phyloP scores from a whole-genome alignment of 2,113 vertebrate genomes.

The Notarius lentiginosus region DNA sequence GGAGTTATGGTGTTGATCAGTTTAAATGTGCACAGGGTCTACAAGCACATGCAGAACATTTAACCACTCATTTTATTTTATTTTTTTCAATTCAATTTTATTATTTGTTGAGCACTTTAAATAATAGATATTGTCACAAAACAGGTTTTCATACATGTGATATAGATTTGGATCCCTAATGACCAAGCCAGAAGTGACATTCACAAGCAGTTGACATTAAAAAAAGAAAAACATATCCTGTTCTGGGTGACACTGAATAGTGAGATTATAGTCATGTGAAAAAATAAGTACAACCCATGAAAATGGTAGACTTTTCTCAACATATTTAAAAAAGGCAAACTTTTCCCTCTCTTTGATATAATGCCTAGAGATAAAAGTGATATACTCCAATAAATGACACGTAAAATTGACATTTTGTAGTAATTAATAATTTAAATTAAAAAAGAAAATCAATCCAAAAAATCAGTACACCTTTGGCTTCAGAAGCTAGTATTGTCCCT shows the following conservation, averaged over 20 bases:
- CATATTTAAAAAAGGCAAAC: too few relatives aligned
- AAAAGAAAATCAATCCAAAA: too few relatives aligned
- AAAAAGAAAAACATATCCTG: background rate
- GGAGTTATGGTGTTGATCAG: background rate
- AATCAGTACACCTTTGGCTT: too few relatives aligned
- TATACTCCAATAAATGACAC: too few relatives aligned
- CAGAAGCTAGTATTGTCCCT: too few relatives aligned
- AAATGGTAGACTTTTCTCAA: too few relatives aligned
- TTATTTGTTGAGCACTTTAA: background rate
- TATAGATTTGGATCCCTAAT: background rate
- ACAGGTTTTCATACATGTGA: background rate
- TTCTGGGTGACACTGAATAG: background rate
- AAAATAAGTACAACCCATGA: too few relatives aligned
- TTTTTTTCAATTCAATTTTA: background rate
- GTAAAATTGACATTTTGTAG: too few relatives aligned
- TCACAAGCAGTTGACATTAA: background rate
- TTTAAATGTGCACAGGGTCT: background rate
- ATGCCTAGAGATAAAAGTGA: too few relatives aligned
- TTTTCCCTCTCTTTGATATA: too few relatives aligned
- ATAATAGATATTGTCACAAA: background rate
- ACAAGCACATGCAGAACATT: background rate
- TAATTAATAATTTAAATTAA: too few relatives aligned
- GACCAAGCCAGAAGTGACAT: background rate
- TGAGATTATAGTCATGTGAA: background rate
- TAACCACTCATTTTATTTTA: background rate